Conservation (phyloP, 1,140 invertebrate species). For the Rhagoletis zephyria region DNA sequence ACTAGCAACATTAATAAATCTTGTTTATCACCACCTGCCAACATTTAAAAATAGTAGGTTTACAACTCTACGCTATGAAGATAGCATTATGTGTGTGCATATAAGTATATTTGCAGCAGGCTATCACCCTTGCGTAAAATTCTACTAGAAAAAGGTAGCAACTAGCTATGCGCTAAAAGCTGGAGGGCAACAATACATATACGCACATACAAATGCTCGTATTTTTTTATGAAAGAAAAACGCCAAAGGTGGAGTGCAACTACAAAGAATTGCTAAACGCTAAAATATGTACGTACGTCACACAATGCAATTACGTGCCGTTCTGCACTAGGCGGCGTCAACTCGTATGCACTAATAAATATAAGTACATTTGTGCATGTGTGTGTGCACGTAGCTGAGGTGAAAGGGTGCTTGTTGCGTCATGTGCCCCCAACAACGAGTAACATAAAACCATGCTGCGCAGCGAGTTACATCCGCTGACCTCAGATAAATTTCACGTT, state of each 20-base stretch:
- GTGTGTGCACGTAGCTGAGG: no score
- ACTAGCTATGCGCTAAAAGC: not conserved
- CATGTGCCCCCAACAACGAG: not conserved
- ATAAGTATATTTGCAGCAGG: not conserved
- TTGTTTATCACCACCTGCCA: not conserved
- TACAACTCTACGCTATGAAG: not conserved
- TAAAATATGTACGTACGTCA: not conserved
- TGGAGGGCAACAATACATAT: not conserved
- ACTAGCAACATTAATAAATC: conserved; percentile 17
- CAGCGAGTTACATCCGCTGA: not conserved
- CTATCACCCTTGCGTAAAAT: not conserved
- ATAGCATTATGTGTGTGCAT: not conserved
- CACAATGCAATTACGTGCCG: not conserved
- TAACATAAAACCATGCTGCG: not conserved
- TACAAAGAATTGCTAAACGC: not conserved
- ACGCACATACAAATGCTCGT: no score
- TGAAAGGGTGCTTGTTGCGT: not conserved
- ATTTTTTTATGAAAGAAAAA: not conserved
- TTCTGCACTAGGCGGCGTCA: not conserved
- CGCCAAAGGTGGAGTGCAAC: not conserved
- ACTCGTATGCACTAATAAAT: no score
- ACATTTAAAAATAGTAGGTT: not conserved
- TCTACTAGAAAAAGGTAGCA: not conserved
- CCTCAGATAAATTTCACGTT: conserved; percentile 42
- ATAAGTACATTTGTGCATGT: no score